Evolutionary conservation across 2,113 vertebrate genomes (phyloP), one percentile per base, ranked within the genome.

Genomic region (Gila orcuttii): DNA sequence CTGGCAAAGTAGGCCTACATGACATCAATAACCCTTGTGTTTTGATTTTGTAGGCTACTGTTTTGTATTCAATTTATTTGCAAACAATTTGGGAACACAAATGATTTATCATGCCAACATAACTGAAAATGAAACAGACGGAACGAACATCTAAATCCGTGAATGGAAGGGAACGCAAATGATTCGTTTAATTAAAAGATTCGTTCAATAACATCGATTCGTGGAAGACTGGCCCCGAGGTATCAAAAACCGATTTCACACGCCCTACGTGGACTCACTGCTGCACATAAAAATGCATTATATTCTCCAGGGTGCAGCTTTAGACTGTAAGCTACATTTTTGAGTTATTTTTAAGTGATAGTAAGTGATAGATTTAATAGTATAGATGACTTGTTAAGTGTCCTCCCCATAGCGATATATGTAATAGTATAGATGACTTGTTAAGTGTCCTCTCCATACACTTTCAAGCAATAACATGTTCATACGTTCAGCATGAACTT

Each of bases 201-300:
- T 50, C 1, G 45, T 76, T 76, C 73, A 52, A 76, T 76, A 52
- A 52, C 12, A 76, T 50, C 23, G 73, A 50, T 76, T 76, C 45
- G 6, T 75, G 4, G 4, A 10, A 71, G 68, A 55, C 17, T 78
- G 17, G 75, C 19, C 31, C 50, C n/a, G 33, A 17, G 28, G 55
- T 6, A 8, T 42, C 23, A 28, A 23, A 36, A 2, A 2, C 50
- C 28, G 2, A 31, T 36, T 11, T 52, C 3, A 77, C 74, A 21
- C 17, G n/a, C n/a, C n/a, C n/a, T n/a, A n/a, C n/a, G 50, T 52
- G 50, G 50, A 52, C 50, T 52, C 4, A 52, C 47, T 17, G 62
- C 25, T 25, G n/a, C n/a, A 25, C 59, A 64, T 31, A 5, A 62
- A 62, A 13, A 25, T 4, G 9, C 9, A 62, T 62, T 12, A 5